phyloP scores from a whole-genome alignment of 2,888 invertebrate species.

The Adelognathus sp. region DNA sequence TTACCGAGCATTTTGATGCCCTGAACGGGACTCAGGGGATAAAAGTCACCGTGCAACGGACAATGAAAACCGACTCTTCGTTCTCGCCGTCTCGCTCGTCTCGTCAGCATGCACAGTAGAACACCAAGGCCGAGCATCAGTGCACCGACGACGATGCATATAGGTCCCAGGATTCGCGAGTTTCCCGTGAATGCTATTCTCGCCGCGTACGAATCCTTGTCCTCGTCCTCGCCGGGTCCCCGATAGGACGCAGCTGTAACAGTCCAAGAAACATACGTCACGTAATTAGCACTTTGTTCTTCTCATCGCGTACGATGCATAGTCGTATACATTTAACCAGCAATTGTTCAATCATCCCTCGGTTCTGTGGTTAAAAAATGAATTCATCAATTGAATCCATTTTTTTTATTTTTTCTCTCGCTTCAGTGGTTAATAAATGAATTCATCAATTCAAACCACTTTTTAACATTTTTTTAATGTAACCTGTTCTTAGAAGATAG shows the following conservation, averaged over 20 bases:
- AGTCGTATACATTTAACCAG: background rate
- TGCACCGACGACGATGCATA: constrained; percentile 88
- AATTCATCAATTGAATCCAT: no score
- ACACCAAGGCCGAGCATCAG: constrained; percentile 87
- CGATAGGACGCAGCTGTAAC: constrained; percentile 88
- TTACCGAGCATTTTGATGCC: constrained; percentile 77
- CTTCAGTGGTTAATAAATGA: no score
- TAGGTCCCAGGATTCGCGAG: constrained; percentile 88
- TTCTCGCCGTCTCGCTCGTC: constrained; percentile 86
- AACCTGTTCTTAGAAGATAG: no score
- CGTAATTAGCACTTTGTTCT: background rate
- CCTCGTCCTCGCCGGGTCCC: constrained; percentile 88
- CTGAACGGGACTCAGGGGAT: constrained; percentile 87
- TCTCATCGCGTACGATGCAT: background rate
- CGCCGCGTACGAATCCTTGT: constrained; percentile 87
- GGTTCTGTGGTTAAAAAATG: no score
- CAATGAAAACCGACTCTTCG: constrained; percentile 89
- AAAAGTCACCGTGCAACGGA: constrained; percentile 90
- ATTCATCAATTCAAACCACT: no score
- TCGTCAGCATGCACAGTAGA: constrained; percentile 86
- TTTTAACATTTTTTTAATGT: no score
- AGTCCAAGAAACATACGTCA: constrained; percentile 32
- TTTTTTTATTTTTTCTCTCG: no score
- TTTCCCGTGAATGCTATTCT: constrained; percentile 89
- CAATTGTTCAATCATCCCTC: no score